Evolutionary conservation across 2,113 vertebrate genomes (phyloP), one percentile per base, ranked within the genome.

Genomic region (Onychostoma macrolepis): DNA sequence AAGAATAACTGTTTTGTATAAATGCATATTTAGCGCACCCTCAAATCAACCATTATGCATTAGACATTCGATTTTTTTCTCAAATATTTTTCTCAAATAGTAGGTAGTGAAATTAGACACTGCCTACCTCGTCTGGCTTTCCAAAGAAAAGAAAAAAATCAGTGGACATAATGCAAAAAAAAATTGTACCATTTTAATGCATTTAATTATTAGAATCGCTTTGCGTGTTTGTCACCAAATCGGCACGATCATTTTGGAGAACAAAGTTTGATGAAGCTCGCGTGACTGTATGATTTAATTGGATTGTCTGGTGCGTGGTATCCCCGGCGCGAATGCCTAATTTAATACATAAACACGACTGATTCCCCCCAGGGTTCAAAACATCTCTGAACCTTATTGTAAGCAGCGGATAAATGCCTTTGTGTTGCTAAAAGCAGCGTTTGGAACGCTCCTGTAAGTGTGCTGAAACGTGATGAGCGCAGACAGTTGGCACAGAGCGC

Each of bases 231-330:
- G 79, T 65, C 28, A 21, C 19, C 9, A 6, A 81, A 77, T 45
- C 75, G 79, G 28, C 71, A 28, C 6, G 58, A 38, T 81, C 8
- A 4, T 83, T 67, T 83, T 33, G 5, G 80, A 33, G n/a, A 79
- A 76, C 85, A 87, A 89, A 89, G 86, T 87, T 89, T 89, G 88
- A 69, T 87, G 33, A 85, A 61, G 38, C 81, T 85, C 77, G 88
- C 86, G 85, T 85, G 88, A 89, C 85, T 69, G 85, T 65, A 85
- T 38, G 78, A 36, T 87, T 87, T 89, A 87, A 89, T 87, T 83
- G 88, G 83, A 76, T 80, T 82, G 88, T 89, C 88, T 89, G 83
- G 78, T 78, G 71, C 78, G 26, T 78, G 72, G 63, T 82, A 21
- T 85, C 77, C 77, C 88, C 82, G 33, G 24, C 75, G 81, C 88